phyloP scores from a whole-genome alignment of 2,888 invertebrate genomes.

The Drosophila lacicola region DNA sequence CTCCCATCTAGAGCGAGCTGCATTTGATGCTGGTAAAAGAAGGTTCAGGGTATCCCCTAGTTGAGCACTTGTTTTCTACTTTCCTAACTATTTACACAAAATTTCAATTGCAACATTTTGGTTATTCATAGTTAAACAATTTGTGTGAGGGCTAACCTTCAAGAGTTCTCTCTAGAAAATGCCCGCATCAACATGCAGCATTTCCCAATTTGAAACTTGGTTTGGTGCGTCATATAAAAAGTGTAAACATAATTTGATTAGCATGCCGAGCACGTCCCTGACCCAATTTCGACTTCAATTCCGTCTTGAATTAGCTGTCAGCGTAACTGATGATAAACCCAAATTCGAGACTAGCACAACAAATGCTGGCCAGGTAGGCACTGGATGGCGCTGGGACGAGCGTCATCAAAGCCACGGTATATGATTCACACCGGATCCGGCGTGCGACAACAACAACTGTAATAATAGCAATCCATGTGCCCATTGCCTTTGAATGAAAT shows the following conservation, averaged over 20 bases:
- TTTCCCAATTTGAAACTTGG: slow-evolving; percentile 16
- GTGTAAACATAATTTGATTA: slow-evolving; percentile 62
- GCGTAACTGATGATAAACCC: slow-evolving; percentile 36
- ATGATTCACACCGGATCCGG: slow-evolving; percentile 70
- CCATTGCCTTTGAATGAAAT: slow-evolving; percentile 66
- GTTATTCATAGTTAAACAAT: too few species aligned
- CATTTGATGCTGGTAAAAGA: too few species aligned
- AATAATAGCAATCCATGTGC: slow-evolving; percentile 28
- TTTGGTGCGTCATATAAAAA: slow-evolving; percentile 59
- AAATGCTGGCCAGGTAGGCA: slow-evolving; percentile 33
- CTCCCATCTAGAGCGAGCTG: too few species aligned
- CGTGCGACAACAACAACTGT: slow-evolving; percentile 34
- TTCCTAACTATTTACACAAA: too few species aligned
- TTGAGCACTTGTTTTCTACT: too few species aligned
- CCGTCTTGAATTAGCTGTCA: slow-evolving; percentile 38
- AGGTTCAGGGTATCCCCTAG: too few species aligned
- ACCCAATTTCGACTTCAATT: slow-evolving; percentile 63
- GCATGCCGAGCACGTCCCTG: slow-evolving; percentile 78
- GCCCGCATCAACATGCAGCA: slow-evolving; percentile 26
- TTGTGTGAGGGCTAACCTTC: slow-evolving; percentile 36
- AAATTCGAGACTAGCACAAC: slow-evolving; percentile 36
- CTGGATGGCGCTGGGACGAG: slow-evolving; percentile 37
- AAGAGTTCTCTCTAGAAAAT: slow-evolving; percentile 13
- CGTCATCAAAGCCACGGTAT: slow-evolving; percentile 50
- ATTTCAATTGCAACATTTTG: too few species aligned